These are phyloP conservation scores for Epirrita christyi DNA, from an alignment of 2,888 invertebrate genomes.

Conservation along the genomic window DNA sequence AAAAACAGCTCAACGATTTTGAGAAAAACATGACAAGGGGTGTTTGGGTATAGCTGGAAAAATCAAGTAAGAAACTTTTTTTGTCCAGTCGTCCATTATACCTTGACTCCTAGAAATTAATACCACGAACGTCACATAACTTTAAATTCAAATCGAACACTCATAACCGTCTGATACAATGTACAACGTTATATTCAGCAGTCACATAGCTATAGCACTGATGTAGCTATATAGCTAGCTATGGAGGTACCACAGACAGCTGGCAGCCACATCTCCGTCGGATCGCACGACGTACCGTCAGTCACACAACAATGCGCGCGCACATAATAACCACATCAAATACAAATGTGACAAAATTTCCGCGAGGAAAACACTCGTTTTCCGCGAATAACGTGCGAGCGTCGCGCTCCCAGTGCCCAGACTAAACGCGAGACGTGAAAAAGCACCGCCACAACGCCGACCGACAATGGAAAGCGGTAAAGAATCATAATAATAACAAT, in stretches of 20 bases:
- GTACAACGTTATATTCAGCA: no score
- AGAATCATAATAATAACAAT: conserved; percentile 86
- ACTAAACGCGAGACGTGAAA: conserved; percentile 84
- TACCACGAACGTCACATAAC: conserved; percentile 6
- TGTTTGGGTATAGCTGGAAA: no score
- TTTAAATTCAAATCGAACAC: conserved; percentile 23
- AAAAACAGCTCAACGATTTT: no score
- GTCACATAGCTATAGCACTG: conserved; percentile 19
- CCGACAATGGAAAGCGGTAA: conserved; percentile 85
- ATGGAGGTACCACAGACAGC: conserved; percentile 30
- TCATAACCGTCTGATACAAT: conserved; percentile 21
- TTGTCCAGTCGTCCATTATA: no score
- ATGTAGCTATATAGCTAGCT: conserved; percentile 15
- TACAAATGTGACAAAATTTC: conserved; percentile 67
- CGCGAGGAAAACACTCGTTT: conserved; percentile 78
- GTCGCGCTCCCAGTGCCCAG: conserved; percentile 83
- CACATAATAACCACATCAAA: conserved; percentile 59
- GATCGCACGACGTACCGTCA: conserved; percentile 33
- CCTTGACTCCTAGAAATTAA: no score
- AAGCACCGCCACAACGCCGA: conserved; percentile 84
- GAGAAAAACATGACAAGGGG: no score
- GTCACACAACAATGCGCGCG: conserved; percentile 60
- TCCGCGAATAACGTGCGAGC: conserved; percentile 83
- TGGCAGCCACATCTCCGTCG: conserved; percentile 33
- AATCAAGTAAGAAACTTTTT: no score